These are phyloP conservation scores for Endomychus coccineus DNA, from an alignment of 2,888 invertebrate species.

Conservation along the genomic window DNA sequence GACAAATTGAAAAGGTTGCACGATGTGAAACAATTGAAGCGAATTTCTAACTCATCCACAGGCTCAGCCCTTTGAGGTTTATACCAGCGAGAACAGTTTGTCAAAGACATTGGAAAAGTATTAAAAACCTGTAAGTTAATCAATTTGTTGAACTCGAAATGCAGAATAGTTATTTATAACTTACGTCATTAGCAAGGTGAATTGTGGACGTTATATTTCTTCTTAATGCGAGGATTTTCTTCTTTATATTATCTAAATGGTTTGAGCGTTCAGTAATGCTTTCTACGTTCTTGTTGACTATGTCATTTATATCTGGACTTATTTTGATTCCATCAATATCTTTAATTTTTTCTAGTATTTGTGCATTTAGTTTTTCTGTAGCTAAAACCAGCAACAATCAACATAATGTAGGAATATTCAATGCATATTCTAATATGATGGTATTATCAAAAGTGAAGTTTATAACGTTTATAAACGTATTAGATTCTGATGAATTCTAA, in stretches of 20 bases:
- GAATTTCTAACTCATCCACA: conserved; percentile 28
- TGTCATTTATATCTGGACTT: conserved; percentile 7
- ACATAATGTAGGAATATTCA: no score
- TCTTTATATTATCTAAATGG: conserved; percentile 7
- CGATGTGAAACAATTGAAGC: conserved; percentile 28
- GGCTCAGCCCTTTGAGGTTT: conserved; percentile 23
- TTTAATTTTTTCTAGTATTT: conserved; percentile 12
- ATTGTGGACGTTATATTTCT: conserved; percentile 13
- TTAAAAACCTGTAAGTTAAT: no score
- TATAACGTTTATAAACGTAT: no score
- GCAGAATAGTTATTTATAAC: no score
- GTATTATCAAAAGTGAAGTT: no score
- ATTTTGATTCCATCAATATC: conserved; percentile 12
- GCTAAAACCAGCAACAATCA: no score
- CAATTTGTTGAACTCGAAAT: no score
- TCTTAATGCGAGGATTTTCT: conserved; percentile 11
- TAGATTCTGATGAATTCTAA: no score
- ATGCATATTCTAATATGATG: no score
- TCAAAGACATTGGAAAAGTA: conserved; percentile 27
- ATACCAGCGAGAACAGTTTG: conserved; percentile 29
- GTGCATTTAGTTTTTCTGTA: conserved; percentile 8
- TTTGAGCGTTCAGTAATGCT: conserved; percentile 5
- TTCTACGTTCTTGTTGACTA: conserved; percentile 9
- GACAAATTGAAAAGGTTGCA: conserved; percentile 29
- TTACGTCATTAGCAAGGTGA: conserved; percentile 11